Conservation (phyloP, 1,140 invertebrate species). For the Drosophila athabasca region DNA sequence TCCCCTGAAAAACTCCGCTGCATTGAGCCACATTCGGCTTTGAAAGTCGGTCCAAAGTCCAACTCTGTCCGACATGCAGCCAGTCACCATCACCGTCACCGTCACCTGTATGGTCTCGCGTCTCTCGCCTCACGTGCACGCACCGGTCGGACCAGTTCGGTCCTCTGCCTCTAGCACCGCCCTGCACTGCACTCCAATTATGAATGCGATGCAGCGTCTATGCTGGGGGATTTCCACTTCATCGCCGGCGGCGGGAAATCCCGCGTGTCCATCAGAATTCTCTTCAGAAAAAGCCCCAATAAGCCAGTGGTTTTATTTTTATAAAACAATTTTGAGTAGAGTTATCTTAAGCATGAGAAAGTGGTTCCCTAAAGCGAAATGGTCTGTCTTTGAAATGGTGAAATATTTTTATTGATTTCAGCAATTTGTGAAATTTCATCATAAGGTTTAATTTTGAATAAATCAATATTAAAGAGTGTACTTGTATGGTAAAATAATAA, state of each 20-base stretch:
- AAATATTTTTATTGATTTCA: background rate
- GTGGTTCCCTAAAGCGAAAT: background rate
- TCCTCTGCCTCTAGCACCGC: background rate
- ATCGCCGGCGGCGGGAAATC: slow-evolving; percentile 15
- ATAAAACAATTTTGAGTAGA: background rate
- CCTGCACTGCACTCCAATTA: background rate
- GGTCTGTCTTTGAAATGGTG: background rate
- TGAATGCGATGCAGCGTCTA: slow-evolving; percentile 12
- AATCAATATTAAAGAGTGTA: too few species aligned
- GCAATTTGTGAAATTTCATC: too few species aligned
- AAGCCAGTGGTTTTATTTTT: slow-evolving; percentile 1
- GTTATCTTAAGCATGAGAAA: background rate
- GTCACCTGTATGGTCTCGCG: slow-evolving; percentile 10
- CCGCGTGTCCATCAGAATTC: slow-evolving; percentile 17
- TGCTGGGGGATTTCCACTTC: slow-evolving; percentile 33
- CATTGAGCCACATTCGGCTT: slow-evolving; percentile 51
- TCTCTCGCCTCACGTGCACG: slow-evolving; percentile 34
- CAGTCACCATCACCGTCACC: slow-evolving; percentile 20
- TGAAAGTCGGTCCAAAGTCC: slow-evolving; percentile 60
- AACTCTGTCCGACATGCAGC: slow-evolving; percentile 32
- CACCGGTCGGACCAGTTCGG: slow-evolving; percentile 1
- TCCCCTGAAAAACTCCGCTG: slow-evolving; percentile 53
- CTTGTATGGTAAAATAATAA: too few species aligned
- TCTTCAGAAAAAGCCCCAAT: slow-evolving; percentile 24
- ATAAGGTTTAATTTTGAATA: too few species aligned